These are phyloP conservation scores for Strigamia crassipes DNA, from an alignment of 2,888 invertebrate species.

Conservation along the genomic window DNA sequence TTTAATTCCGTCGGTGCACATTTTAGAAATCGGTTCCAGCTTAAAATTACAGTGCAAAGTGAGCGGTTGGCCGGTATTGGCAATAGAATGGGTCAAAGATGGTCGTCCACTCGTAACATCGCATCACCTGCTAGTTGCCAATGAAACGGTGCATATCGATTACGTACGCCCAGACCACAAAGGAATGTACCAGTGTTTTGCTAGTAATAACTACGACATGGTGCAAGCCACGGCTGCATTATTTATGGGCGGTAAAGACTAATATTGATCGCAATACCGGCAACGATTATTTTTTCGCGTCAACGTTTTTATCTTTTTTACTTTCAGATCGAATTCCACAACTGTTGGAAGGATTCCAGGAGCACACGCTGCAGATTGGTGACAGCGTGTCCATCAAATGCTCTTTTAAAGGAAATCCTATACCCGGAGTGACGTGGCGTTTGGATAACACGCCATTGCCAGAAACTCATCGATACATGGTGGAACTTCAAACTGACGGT, in stretches of 20 bases:
- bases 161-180: slow-evolving; percentile 33
- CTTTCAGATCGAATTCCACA: background rate
- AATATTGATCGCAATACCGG: background rate
- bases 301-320: background rate
- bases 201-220: slow-evolving; percentile 27
- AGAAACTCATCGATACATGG: slow-evolving; percentile 13
- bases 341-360: slow-evolving; percentile 1
- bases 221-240: background rate
- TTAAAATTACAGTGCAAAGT: slow-evolving; percentile 7
- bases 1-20: background rate
- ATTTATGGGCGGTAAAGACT: slow-evolving; percentile 2
- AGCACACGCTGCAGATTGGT: slow-evolving; percentile 8
- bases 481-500: slow-evolving; percentile 25
- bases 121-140: slow-evolving; percentile 8
- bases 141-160: slow-evolving; percentile 36
- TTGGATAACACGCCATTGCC: slow-evolving; percentile 35
- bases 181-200: slow-evolving; percentile 44
- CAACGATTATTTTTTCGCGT: background rate
- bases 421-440: background rate
- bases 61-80: background rate
- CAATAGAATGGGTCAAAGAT: slow-evolving; percentile 22
- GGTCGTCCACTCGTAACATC: background rate
- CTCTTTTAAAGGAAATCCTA: slow-evolving; percentile 13
- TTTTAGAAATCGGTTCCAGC: slow-evolving; percentile 4
- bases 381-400: background rate